phyloP scores from a whole-genome alignment of 2,888 invertebrate genomes.

The Caenorhabditis uteleia region DNA sequence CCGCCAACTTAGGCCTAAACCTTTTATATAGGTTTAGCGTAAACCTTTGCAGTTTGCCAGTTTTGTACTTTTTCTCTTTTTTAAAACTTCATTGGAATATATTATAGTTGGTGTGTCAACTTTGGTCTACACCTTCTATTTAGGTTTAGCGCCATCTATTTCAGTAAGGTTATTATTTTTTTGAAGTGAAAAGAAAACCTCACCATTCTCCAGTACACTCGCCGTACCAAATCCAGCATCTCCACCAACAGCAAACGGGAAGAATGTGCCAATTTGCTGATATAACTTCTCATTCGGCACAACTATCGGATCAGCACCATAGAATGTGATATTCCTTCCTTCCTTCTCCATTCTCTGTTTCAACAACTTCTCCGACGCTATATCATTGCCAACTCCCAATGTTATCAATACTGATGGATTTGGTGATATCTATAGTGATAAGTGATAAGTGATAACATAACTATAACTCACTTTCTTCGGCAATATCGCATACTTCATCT shows the following conservation, averaged over 20 bases:
- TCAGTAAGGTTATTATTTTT: too few species aligned
- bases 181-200: too few species aligned
- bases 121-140: too few species aligned
- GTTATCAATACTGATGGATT: background rate
- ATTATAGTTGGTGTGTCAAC: too few species aligned
- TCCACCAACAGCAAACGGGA: constrained; percentile 35
- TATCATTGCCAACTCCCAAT: background rate
- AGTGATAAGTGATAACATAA: background rate
- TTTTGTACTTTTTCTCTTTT: too few species aligned
- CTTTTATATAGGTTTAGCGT: too few species aligned
- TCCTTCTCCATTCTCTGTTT: constrained; percentile 19
- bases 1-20: too few species aligned
- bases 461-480: background rate
- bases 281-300: constrained; percentile 23
- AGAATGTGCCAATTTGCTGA: constrained; percentile 25
- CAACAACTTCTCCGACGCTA: background rate
- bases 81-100: too few species aligned
- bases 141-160: too few species aligned
- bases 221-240: constrained; percentile 23
- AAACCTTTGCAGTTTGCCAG: too few species aligned
- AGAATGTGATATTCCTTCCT: constrained; percentile 20
- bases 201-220: constrained; percentile 13
- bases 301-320: constrained; percentile 35
- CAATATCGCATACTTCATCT: background rate
- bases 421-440: background rate